Base-by-base conservation (phyloP, 2,797 vertebrate genomes). In the Carduelis carduelis region DNA sequence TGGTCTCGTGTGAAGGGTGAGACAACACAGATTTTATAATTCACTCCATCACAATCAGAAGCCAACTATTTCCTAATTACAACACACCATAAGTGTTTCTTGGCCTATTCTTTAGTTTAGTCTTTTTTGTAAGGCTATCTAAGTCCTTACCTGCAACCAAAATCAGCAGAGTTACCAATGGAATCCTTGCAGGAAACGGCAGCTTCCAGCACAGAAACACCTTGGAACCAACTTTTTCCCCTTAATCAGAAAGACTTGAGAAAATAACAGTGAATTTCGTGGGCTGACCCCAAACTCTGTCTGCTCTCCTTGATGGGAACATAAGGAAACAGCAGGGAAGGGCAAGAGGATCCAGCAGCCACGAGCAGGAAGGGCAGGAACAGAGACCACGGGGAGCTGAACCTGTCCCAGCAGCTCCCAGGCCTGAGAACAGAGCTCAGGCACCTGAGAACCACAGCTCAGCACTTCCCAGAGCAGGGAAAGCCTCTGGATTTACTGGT, bases 91-190 rank as follows among this genome's bases (percentile, higher is more conserved):
- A 57, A 11, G 22, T 35, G 34, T 35, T 35, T 57, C 16, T 26
- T 57, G 34, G 56, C 23, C 56, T 35, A 18, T 57, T 57, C 10
- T 24, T 57, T 34, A 27, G 49, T 27, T 16, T 28, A 17, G 23
- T 17, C 15, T 35, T 35, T 34, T 57, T 24, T 57, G 55, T 57
- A 24, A 35, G n/a, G 55, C 22, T 56, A 2, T 16, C 55, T 46
- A 99, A 97, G 96, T 99, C 99, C 95, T 99, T 34, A 99, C 99
- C 99, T 99, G 98, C 59, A 95, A 97, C 35, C 69, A 87, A 28
- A 90, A 96, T 86, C 86, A 77, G 39, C 80, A 93, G 37, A 0
- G 12, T 90, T 46, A 94, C 14, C 44, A 14, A 11, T 0, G 16
- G 19, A 85, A 41, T 39, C 6, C 39, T 65, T 37, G 23, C 26